phyloP scores from a whole-genome alignment of 2,113 vertebrate genomes.

The Montifringilla adamsi region DNA sequence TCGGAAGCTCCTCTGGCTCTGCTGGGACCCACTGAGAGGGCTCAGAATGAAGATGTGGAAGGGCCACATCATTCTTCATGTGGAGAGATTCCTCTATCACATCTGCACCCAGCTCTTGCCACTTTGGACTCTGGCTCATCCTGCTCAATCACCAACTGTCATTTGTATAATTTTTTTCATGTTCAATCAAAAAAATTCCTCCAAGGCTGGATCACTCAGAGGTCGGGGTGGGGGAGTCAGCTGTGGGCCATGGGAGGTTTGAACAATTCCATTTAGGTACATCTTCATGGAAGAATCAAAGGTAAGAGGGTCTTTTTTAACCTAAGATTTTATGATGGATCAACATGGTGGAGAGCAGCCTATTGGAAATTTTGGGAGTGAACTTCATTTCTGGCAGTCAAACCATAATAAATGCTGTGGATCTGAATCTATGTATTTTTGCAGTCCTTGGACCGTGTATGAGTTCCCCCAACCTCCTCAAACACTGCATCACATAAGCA shows the following conservation, averaged over 20 bases:
- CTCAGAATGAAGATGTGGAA: neutral
- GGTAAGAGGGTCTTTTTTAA: neutral
- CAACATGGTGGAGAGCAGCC: neutral
- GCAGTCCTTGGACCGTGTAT: neutral
- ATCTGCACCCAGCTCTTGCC: neutral
- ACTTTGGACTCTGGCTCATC: neutral
- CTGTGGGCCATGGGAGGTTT: neutral
- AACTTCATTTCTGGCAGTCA: neutral
- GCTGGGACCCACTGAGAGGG: neutral
- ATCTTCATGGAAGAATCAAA: neutral
- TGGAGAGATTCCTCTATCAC: neutral
- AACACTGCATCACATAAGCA: neutral
- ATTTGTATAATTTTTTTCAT: neutral
- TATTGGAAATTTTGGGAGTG: neutral
- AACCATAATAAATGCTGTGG: neutral
- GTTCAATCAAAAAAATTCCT: neutral
- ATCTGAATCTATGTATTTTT: neutral
- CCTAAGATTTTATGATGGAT: neutral
- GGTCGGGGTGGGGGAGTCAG: neutral
- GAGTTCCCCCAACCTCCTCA: neutral
- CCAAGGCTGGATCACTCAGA: neutral
- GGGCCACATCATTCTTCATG: no score
- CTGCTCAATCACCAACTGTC: neutral
- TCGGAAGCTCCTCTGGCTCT: neutral
- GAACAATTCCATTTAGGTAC: neutral